These are phyloP conservation scores for Anhinga anhinga DNA, from an alignment of 2,113 vertebrate species.

Conservation along the genomic window DNA sequence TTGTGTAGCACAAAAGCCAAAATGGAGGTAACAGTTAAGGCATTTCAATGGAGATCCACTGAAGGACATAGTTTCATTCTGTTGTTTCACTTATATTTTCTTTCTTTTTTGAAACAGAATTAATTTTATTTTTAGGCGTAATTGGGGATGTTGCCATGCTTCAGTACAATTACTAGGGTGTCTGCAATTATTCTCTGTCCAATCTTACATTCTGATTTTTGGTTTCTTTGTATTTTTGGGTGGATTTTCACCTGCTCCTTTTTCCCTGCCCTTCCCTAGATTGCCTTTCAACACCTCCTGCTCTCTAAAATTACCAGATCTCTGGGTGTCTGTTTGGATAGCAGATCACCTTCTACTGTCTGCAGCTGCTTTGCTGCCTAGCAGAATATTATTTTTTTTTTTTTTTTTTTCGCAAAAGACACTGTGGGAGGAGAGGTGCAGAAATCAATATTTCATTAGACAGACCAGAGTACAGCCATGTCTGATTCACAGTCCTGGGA, in stretches of 20 bases:
- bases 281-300: conserved; percentile 22
- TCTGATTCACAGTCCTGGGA: background rate
- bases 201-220: background rate
- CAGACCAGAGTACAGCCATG: background rate
- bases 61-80: background rate
- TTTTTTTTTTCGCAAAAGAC: background rate
- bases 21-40: background rate
- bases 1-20: background rate
- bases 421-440: background rate
- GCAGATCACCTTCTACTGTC: conserved; percentile 9
- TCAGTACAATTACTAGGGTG: background rate
- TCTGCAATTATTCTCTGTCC: background rate
- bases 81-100: background rate
- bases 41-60: background rate
- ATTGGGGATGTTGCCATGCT: background rate
- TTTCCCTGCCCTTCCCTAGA: background rate
- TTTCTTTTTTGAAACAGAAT: background rate
- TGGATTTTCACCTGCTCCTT: background rate
- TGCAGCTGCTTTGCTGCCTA: conserved; percentile 1
- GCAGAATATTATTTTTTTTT: conserved; percentile 18
- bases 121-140: background rate
- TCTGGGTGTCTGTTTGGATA: conserved; percentile 22
- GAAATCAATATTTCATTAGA: conserved; percentile 69
- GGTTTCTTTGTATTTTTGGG: background rate
- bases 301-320: conserved; percentile 9